phyloP scores from a whole-genome alignment of 2,113 vertebrate genomes.

The Capreolus pygargus region DNA sequence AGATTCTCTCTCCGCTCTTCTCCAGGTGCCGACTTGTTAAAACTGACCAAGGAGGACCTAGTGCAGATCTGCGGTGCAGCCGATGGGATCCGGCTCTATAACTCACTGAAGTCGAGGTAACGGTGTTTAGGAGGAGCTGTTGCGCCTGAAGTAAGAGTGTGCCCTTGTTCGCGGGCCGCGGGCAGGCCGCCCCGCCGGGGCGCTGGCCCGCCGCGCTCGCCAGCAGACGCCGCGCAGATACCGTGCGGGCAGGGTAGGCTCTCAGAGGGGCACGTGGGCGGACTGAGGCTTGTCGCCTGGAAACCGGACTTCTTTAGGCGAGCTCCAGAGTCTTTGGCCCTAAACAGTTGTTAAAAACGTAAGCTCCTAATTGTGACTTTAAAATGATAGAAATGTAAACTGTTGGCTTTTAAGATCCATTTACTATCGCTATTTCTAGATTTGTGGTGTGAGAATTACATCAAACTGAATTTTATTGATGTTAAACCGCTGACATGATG shows the following conservation, averaged over 20 bases:
- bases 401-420: slow-evolving; percentile 27
- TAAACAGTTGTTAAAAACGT: slow-evolving; percentile 38
- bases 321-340: slow-evolving; percentile 38
- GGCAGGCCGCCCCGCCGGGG: not conserved
- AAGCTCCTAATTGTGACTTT: slow-evolving; percentile 27
- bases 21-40: slow-evolving; percentile 95
- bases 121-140: not conserved
- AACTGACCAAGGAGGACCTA: slow-evolving; percentile 93
- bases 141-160: not conserved
- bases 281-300: slow-evolving; percentile 69
- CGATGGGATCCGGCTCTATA: slow-evolving; percentile 94
- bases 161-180: not conserved
- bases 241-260: slow-evolving; percentile 48
- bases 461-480: slow-evolving; percentile 31
- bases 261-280: slow-evolving; percentile 42
- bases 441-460: slow-evolving; percentile 40
- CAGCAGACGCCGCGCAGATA: slow-evolving; percentile 45
- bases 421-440: not conserved
- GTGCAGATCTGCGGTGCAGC: slow-evolving; percentile 95
- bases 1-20: not conserved
- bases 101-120: slow-evolving; percentile 95
- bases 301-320: slow-evolving; percentile 61
- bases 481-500: slow-evolving; percentile 31
- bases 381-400: not conserved
- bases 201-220: not conserved